Evolutionary conservation across 2,888 invertebrate genomes (phyloP), one percentile per base, ranked within the genome.

Genomic region (Caenorhabditis virilis): DNA sequence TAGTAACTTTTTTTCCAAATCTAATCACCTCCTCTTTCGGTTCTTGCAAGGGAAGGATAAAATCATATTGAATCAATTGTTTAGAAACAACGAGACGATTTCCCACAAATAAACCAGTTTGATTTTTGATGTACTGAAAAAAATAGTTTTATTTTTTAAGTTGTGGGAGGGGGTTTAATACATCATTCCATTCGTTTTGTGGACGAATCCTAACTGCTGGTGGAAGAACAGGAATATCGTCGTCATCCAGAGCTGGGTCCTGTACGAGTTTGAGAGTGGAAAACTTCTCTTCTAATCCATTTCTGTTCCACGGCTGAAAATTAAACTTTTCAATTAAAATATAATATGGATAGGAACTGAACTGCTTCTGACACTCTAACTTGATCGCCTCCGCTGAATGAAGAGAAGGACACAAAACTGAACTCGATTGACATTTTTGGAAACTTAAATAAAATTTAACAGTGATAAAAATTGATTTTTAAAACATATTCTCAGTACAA

Each of bases 251-350:
- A n/a, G 16, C 36, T 25, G 55, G 55, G 0, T 7, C 7, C 15
- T 51, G 57, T 9, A 46, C 45, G 1, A 33, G 27, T 1, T n/a
- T 6, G 46, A 42, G 43, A 2, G 18, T 22, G 2, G 23, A 16
- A 38, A 52, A 62, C 20, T 48, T 41, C 20, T 23, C 3, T n/a
- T 27, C 7, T n/a, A n/a, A n/a, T n/a, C n/a, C n/a, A n/a, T n/a
- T n/a, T 9, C 30, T 33, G n/a, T 58, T 45, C 64, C 64, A 64
- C 22, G 64, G 64, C 61, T 61, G 23, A 22, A 55, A 49, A 20
- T 39, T 20, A 39, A 20, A n/a, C 20, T 13, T 36, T 9, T 36
- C 5, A 15, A 15, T n/a, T n/a, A n/a, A n/a, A n/a, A n/a, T n/a
- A n/a, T n/a, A n/a, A 46, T 20, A 9, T 18, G 11, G 39, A 26